phyloP scores from a whole-genome alignment of 2,797 vertebrate species.

The Holocentrus rufus region DNA sequence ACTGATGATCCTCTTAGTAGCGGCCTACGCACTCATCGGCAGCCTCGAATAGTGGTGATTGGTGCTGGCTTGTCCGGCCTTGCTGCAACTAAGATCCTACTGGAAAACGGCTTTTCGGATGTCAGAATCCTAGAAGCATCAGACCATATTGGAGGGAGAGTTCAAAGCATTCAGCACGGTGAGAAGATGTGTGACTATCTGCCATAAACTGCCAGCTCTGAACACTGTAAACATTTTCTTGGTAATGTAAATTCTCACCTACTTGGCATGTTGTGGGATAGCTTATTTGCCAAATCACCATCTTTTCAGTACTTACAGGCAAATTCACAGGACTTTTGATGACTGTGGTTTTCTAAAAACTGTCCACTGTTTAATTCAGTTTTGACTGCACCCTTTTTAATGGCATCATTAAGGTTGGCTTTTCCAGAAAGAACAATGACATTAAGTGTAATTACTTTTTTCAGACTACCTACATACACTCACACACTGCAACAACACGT shows the following conservation, averaged over 20 bases:
- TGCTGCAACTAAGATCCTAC: constrained; percentile 91
- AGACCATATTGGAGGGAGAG: constrained; percentile 93
- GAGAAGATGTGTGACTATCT: constrained; percentile 54
- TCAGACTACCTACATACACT: not conserved
- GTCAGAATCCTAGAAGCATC: constrained; percentile 97
- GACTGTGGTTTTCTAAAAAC: not conserved
- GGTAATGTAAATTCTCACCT: too few relatives aligned
- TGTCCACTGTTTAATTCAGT: not conserved
- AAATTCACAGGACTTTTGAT: not conserved
- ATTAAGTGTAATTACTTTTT: not conserved
- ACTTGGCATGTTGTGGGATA: too few relatives aligned
- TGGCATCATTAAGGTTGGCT: not conserved
- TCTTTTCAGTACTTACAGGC: not conserved
- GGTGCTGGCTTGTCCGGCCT: constrained; percentile 97
- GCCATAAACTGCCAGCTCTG: not conserved
- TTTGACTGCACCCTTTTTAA: not conserved
- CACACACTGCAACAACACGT: too few relatives aligned
- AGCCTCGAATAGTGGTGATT: constrained; percentile 98
- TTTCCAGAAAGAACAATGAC: not conserved
- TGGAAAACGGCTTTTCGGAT: constrained; percentile 95
- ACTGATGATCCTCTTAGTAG: constrained; percentile 99
- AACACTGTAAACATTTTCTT: not conserved
- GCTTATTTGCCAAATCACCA: too few relatives aligned
- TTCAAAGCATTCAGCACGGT: constrained; percentile 95
- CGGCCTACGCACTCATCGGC: constrained; percentile 90